Conservation (phyloP, 2,113 vertebrate genomes). For the Caranx ignobilis region DNA sequence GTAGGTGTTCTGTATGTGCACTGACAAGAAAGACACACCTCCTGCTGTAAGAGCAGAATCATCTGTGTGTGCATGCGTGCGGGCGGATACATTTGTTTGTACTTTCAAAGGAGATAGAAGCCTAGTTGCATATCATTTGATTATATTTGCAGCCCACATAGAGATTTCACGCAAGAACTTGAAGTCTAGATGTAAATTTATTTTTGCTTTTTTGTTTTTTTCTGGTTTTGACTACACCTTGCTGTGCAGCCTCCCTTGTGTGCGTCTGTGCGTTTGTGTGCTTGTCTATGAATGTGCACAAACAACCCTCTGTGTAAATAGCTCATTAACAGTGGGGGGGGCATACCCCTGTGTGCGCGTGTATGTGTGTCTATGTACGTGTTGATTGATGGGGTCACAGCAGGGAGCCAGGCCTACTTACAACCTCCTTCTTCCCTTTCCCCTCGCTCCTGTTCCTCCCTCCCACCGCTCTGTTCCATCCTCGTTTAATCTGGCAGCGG, state of each 20-base stretch:
- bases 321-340: constrained; percentile 74
- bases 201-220: constrained; percentile 35
- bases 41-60: not conserved
- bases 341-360: constrained; percentile 16
- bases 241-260: constrained; percentile 53
- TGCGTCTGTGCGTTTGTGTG: constrained; percentile 32
- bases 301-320: constrained; percentile 79
- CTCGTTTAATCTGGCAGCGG: constrained; percentile 71
- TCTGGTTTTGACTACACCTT: constrained; percentile 49
- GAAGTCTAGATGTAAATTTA: constrained; percentile 36
- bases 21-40: not conserved
- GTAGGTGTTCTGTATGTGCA: constrained; percentile 6
- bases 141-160: constrained; percentile 58
- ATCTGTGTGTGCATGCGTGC: not conserved
- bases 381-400: constrained; percentile 81
- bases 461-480: constrained; percentile 59
- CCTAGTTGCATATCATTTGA: constrained; percentile 74
- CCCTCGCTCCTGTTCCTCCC: constrained; percentile 50
- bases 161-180: constrained; percentile 29
- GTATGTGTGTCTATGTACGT: constrained; percentile 54
- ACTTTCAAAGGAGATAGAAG: constrained; percentile 40
- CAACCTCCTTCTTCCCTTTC: constrained; percentile 46
- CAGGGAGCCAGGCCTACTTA: constrained; percentile 78
- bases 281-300: constrained; percentile 64
- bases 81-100: constrained; percentile 7